phyloP scores from a whole-genome alignment of 2,888 invertebrate species.

The Pardosa pseudoannulata region DNA sequence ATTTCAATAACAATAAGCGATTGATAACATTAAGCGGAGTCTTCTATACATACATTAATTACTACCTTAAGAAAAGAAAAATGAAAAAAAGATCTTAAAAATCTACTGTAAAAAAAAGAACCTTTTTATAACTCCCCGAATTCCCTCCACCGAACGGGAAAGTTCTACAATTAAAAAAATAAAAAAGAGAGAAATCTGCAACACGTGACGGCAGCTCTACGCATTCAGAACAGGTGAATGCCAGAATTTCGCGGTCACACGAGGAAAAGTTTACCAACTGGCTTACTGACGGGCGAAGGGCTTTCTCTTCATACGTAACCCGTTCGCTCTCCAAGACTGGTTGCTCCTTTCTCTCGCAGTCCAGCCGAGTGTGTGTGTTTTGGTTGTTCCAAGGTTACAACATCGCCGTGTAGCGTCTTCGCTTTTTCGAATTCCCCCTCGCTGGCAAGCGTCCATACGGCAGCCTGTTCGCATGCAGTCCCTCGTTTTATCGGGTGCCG shows the following conservation, averaged over 20 bases:
- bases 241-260: neutral
- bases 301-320: constrained; percentile 3
- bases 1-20: too few relatives aligned
- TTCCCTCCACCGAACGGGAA: neutral
- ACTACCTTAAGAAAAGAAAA: too few relatives aligned
- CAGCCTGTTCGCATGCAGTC: constrained; percentile 41
- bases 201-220: neutral
- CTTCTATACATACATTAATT: too few relatives aligned
- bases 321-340: neutral
- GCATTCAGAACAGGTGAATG: neutral
- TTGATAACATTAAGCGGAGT: too few relatives aligned
- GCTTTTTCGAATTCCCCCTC: neutral
- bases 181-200: too few relatives aligned
- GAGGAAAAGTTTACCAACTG: neutral
- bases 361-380: neutral
- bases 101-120: too few relatives aligned
- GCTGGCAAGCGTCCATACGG: constrained; percentile 23
- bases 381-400: neutral
- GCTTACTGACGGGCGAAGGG: neutral
- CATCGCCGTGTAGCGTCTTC: neutral
- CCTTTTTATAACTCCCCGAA: neutral
- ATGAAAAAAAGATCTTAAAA: too few relatives aligned
- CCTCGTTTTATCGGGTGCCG: constrained; percentile 42
- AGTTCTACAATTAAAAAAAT: neutral
- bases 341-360: neutral